Base-by-base conservation (phyloP, 1,140 invertebrate species). In the Listronotus bonariensis region DNA sequence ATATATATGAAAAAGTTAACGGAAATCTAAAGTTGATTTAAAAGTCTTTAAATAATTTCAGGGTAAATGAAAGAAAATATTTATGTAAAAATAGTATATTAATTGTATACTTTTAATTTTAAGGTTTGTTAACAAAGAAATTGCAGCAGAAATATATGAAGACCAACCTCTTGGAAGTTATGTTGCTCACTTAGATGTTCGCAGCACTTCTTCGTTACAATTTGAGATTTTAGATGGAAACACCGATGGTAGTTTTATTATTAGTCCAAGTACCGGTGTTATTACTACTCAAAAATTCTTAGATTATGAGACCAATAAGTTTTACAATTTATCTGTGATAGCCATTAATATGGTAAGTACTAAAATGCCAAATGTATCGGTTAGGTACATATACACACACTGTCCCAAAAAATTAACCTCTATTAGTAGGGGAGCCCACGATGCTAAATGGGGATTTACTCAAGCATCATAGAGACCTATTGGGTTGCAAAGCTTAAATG, bases 201-300 rank as follows among this genome's bases (percentile, higher is more conserved):
- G 89, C 42, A 91, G 90, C 64, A 89, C 88, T 0, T 92, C 91
- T 0, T 89, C 90, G 0, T 78, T 93, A 15, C 86, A 89, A 69
- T 97, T 92, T 81, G 89, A 92, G 78, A 91, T 97, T 40, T 80
- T 87, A n/a, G 80, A 82, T 45, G 93, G 93, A 0, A 92, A 95
- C 74, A 76, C 79, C 4, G 87, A 88, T 54, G 86, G 88, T 55
- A 84, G 85, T 36, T 96, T 96, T 80, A 83, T 87, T 17, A 86
- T 95, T 15, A 93, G 93, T 79, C 92, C 93, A 0, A 91, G 89
- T 52, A 93, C 92, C 36, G 93, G 93, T 1, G 84, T 92, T 11
- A 87, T 95, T 46, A 85, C 86, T 10, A 88, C 90, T 0, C 87
- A 88, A 70, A 83, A 85, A 58, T 82, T 83, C 18, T 82, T 96